These are phyloP conservation scores for Panurus biarmicus DNA, from an alignment of 2,113 vertebrate genomes.

Conservation along the genomic window DNA sequence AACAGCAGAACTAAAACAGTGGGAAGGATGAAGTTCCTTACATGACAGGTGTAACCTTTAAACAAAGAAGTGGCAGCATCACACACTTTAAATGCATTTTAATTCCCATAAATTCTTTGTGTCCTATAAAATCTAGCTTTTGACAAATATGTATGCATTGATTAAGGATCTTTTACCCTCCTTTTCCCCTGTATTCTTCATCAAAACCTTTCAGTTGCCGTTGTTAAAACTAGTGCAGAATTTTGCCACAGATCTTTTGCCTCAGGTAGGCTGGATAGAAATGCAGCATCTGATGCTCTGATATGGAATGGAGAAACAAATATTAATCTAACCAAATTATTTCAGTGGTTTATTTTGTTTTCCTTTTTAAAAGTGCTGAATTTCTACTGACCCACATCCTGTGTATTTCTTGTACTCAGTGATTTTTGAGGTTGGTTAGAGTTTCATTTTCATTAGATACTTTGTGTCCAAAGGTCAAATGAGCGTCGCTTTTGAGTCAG, in stretches of 20 bases:
- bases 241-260: not conserved
- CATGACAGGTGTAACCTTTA: not conserved
- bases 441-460: constrained; percentile 48
- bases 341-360: constrained; percentile 11
- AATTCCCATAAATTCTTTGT: not conserved
- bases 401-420: constrained; percentile 15
- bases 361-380: constrained; percentile 21
- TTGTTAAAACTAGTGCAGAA: not conserved
- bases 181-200: not conserved
- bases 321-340: not conserved
- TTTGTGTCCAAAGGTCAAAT: constrained; percentile 54
- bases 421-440: constrained; percentile 18
- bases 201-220: not conserved
- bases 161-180: not conserved
- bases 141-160: not conserved
- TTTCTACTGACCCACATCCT: not conserved
- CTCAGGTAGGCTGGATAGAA: not conserved
- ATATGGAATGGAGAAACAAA: constrained; percentile 22
- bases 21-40: not conserved
- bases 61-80: not conserved
- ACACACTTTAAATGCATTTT: constrained; percentile 38
- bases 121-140: not conserved
- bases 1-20: not conserved
- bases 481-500: constrained; percentile 51
- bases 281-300: not conserved